phyloP scores from a whole-genome alignment of 2,888 invertebrate genomes.

The Rapana venosa region DNA sequence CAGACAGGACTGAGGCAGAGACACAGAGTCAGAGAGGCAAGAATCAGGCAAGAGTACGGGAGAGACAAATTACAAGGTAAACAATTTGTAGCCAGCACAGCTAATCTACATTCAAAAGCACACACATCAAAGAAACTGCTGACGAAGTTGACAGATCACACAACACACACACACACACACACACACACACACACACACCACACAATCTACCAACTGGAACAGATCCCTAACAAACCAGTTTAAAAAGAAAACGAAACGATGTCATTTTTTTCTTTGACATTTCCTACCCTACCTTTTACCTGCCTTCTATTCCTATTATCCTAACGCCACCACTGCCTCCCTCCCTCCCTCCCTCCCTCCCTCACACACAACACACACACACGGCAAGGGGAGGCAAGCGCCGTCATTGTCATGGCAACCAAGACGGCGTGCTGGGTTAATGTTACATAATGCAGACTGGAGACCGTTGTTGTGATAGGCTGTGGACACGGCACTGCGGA shows the following conservation, averaged over 20 bases:
- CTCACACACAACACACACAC: too few relatives aligned
- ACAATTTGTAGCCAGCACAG: background rate
- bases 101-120: too few relatives aligned
- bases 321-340: background rate
- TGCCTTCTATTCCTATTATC: too few relatives aligned
- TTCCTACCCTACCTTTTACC: too few relatives aligned
- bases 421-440: conserved; percentile 22
- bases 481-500: background rate
- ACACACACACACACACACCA: too few relatives aligned
- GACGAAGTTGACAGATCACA: too few relatives aligned
- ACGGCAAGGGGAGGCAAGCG: background rate
- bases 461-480: background rate
- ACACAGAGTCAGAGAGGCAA: background rate
- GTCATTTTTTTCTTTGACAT: too few relatives aligned
- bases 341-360: background rate
- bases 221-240: too few relatives aligned
- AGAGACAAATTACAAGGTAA: background rate
- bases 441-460: conserved; percentile 17
- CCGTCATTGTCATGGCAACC: background rate
- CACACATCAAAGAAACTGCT: too few relatives aligned
- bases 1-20: background rate
- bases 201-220: too few relatives aligned
- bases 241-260: too few relatives aligned
- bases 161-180: too few relatives aligned
- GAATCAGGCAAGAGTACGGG: background rate